Base-by-base conservation (phyloP, 2,888 invertebrate species). In the Cosmorhoe ocellata region DNA sequence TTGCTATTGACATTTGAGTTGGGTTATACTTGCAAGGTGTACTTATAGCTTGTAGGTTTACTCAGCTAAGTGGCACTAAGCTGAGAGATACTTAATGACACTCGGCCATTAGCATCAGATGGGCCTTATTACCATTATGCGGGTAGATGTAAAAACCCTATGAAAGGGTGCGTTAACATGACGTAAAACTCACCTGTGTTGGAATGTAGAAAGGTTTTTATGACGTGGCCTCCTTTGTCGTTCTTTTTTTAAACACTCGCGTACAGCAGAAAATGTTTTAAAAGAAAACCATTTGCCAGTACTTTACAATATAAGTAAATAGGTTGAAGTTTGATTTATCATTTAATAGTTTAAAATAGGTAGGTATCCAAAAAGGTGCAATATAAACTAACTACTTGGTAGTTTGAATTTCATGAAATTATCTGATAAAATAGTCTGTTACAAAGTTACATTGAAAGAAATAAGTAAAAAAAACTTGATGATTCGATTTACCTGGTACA, bases 401-500 rank as follows among this genome's bases (percentile, higher is more conserved):
- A n/a, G n/a, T n/a, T n/a, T n/a, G n/a, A n/a, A n/a, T n/a, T n/a
- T n/a, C n/a, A n/a, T n/a, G n/a, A n/a, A n/a, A n/a, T n/a, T n/a
- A n/a, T n/a, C n/a, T n/a, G n/a, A n/a, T n/a, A n/a, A n/a, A n/a
- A n/a, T n/a, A n/a, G n/a, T n/a, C n/a, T n/a, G n/a, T n/a, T n/a
- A n/a, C n/a, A n/a, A n/a, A n/a, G n/a, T n/a, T n/a, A n/a, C n/a
- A n/a, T n/a, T n/a, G n/a, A n/a, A n/a, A n/a, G n/a, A n/a, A n/a
- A n/a, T n/a, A n/a, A n/a, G n/a, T n/a, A n/a, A n/a, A n/a, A n/a
- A n/a, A n/a, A n/a, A n/a, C n/a, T n/a, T n/a, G n/a, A n/a, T n/a
- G n/a, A n/a, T n/a, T n/a, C n/a, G n/a, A n/a, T n/a, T n/a, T 66
- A 88, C 89, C 89, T 89, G 89, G 84, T 64, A 82, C 64, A 58